Evolutionary conservation across 2,888 invertebrate species (phyloP), one percentile per base, ranked within the genome.

Genomic region (Heliconius cydno): DNA sequence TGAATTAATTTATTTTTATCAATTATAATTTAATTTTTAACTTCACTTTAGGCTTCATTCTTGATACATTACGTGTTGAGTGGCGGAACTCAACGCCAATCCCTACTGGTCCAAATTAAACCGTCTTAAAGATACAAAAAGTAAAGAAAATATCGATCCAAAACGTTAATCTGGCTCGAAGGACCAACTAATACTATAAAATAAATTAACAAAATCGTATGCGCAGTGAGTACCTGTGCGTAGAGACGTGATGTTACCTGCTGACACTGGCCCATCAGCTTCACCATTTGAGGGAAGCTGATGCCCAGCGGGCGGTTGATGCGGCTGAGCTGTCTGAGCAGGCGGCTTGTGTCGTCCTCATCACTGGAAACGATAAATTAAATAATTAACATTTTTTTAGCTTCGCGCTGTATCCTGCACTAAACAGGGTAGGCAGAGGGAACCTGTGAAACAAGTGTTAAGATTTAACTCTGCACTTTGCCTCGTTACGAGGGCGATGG

Each of bases 231-330:
- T 75, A 75, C 75, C 75, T 75, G 75, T 25, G 57, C 25, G 65
- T 75, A 75, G 38, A 75, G 75, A 38, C 75, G 79, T 2, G 82
- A 65, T 46, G 96, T 96, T 82, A 98, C 95, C 90, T 96, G 95
- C 86, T 97, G 97, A 86, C 98, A 98, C 87, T 97, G 97, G n/a
- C 95, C 91, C 97, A 98, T 98, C 67, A 98, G 95, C 84, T 96
- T 96, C 80, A 97, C 94, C 97, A 98, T 98, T 90, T 98, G 97
- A 3, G 93, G 90, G 89, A 98, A 97, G 73, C 95, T 95, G 83
- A 97, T 96, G 82, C 94, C 95, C 66, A 96, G 92, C 1, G 97
- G 97, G 52, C 96, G 91, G 86, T 97, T 96, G 84, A 96, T 95
- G 78, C 94, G 90, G 78, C 96, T 95, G 80, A 97, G 92, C 86